These are phyloP conservation scores for Odocoileus virginianus DNA, from an alignment of 2,113 vertebrate species.

Conservation along the genomic window DNA sequence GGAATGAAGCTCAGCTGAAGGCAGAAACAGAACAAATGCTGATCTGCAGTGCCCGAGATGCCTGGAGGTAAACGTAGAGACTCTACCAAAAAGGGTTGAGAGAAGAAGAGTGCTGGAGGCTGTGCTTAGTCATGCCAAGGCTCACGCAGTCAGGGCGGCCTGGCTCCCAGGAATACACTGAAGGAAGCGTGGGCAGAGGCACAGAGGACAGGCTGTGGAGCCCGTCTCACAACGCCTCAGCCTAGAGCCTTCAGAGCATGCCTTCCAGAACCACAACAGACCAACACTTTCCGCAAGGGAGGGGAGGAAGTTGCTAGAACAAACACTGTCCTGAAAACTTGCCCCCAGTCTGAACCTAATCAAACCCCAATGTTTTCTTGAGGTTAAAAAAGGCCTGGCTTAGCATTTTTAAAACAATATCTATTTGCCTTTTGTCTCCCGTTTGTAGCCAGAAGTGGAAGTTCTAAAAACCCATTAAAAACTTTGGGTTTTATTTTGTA, in stretches of 20 bases:
- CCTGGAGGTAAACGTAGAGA: neutral
- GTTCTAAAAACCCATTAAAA: slow-evolving; percentile 72
- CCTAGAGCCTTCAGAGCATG: neutral
- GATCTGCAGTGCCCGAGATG: neutral
- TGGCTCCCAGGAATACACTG: slow-evolving; percentile 49
- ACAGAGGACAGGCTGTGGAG: slow-evolving; percentile 46
- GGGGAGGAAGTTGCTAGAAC: slow-evolving; percentile 68
- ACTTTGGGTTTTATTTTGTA: slow-evolving; percentile 65
- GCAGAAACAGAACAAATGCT: neutral
- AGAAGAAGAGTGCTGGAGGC: neutral
- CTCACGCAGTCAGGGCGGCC: neutral
- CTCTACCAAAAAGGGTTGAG: neutral
- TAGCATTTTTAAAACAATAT: slow-evolving; percentile 74
- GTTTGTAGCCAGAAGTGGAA: slow-evolving; percentile 63
- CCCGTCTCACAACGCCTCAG: slow-evolving; percentile 32
- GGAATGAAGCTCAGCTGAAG: neutral
- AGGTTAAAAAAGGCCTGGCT: slow-evolving; percentile 64
- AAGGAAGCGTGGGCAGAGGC: slow-evolving; percentile 44
- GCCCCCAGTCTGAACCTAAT: slow-evolving; percentile 69
- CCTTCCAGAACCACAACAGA: slow-evolving; percentile 60
- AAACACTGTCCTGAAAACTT: slow-evolving; percentile 63
- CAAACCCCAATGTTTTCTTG: slow-evolving; percentile 69
- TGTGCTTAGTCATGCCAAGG: neutral
- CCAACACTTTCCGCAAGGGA: slow-evolving; percentile 59
- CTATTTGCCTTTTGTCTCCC: slow-evolving; percentile 71